A percentile compares a stretch with the other conserved stretches of the same genome.
Evolutionary conservation across 64 coral and sea anemone species (phyloP).

Genomic region (Dendronephthya gigantea): DNA sequence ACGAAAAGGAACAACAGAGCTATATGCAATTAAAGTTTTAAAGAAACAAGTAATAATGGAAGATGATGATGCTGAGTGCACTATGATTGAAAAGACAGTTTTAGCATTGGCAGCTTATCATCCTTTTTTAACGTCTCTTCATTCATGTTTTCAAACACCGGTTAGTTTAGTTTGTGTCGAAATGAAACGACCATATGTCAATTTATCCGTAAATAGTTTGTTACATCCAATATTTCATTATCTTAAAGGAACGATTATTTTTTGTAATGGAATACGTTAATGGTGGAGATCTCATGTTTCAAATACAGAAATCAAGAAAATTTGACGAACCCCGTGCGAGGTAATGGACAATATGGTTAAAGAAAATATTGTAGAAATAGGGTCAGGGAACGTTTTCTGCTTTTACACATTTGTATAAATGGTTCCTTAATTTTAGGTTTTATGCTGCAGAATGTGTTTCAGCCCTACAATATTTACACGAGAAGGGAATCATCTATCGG

Average conservation of each 20-base stretch:
- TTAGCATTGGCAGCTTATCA: slow-evolving; percentile 73
- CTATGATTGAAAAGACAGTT: slow-evolving; percentile 92
- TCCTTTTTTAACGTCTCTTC: slow-evolving; percentile 74
- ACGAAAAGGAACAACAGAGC: slow-evolving; percentile 69
- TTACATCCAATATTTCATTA: neutral
- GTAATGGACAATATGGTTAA: neutral
- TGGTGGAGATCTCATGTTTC: slow-evolving; percentile 93
- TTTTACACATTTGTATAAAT: neutral
- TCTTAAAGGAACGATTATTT: slow-evolving; percentile 70
- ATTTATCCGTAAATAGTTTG: too few species aligned
- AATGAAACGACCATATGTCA: too few species aligned
- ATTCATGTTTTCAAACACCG: slow-evolving; percentile 89
- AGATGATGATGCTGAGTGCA: slow-evolving; percentile 96
- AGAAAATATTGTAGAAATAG: too few species aligned
- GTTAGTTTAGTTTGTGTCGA: slow-evolving; percentile 13
- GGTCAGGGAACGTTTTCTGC: too few species aligned
- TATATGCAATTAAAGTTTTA: slow-evolving; percentile 84
- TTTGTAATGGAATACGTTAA: slow-evolving; percentile 99
- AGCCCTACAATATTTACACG: slow-evolving; percentile 63
- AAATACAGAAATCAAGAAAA: slow-evolving; percentile 87
- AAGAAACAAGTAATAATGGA: slow-evolving; percentile 87
- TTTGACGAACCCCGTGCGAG: slow-evolving; percentile 89
- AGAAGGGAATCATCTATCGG: slow-evolving; percentile 77
- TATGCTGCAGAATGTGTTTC: slow-evolving; percentile 80
- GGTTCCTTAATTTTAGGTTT: slow-evolving; percentile 40